Percentiles rank a stretch among this genome's conserved stretches.
phyloP scores from a whole-genome alignment of 2,113 vertebrate genomes.

The Nesoenas mayeri region DNA sequence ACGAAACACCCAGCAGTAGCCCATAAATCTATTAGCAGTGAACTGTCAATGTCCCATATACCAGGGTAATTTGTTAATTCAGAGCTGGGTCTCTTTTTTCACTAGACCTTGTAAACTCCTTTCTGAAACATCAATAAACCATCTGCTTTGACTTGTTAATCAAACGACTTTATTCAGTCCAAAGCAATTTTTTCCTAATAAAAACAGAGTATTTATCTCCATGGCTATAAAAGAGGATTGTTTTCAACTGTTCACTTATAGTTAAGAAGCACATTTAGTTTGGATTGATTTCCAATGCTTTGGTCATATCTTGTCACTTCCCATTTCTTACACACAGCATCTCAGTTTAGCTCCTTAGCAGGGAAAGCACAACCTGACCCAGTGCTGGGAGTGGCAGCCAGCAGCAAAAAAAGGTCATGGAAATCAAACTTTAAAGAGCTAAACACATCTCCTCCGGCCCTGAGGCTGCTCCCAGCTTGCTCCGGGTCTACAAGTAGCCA shows the following conservation, averaged over 20 bases:
- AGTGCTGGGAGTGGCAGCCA: conserved; percentile 38
- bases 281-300: conserved; percentile 99
- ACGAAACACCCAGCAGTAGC: conserved; percentile 73
- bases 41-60: conserved; percentile 80
- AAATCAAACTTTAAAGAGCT: background rate
- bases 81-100: conserved; percentile 75
- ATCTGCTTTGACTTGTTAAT: conserved; percentile 85
- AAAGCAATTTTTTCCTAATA: conserved; percentile 86
- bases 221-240: conserved; percentile 86
- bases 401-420: conserved; percentile 30
- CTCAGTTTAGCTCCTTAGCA: conserved; percentile 92
- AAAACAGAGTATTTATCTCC: conserved; percentile 86
- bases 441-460: background rate
- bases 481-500: background rate
- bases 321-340: conserved; percentile 95
- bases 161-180: conserved; percentile 85
- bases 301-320: conserved; percentile 99
- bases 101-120: conserved; percentile 82
- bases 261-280: conserved; percentile 99
- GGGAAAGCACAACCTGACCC: conserved; percentile 75
- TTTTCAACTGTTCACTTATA: conserved; percentile 98
- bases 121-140: conserved; percentile 84
- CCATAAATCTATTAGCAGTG: conserved; percentile 82
- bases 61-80: conserved; percentile 81
- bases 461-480: background rate